These are phyloP conservation scores for Synanthedon vespiformis DNA, from an alignment of 2,888 invertebrate genomes.

Conservation along the genomic window DNA sequence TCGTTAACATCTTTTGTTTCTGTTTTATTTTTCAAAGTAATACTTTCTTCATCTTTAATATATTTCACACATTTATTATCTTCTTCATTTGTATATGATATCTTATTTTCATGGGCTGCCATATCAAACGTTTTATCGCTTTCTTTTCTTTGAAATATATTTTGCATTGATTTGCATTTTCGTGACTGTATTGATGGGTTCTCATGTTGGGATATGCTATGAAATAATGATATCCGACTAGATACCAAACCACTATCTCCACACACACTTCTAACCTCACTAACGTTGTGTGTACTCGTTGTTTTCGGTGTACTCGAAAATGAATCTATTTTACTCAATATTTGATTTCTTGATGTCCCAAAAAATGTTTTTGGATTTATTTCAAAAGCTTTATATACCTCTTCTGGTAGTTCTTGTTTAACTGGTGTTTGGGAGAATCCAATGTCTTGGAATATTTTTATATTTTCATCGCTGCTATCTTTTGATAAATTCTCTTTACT, in stretches of 20 bases:
- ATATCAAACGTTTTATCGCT: constrained; percentile 3
- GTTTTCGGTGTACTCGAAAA: constrained; percentile 45
- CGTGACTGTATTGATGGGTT: constrained; percentile 28
- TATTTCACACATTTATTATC: background rate
- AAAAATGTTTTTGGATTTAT: constrained; percentile 64
- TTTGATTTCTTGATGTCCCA: constrained; percentile 58
- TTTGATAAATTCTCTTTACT: constrained; percentile 6
- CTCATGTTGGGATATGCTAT: constrained; percentile 51
- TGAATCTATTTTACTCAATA: constrained; percentile 56
- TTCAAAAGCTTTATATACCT: constrained; percentile 62
- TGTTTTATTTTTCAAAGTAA: background rate
- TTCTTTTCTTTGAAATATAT: constrained; percentile 31
- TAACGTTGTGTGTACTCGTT: constrained; percentile 21
- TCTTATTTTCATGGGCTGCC: background rate
- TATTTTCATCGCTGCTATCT: constrained; percentile 7
- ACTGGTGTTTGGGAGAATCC: constrained; percentile 10
- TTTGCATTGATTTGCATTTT: constrained; percentile 43
- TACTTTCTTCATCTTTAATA: background rate
- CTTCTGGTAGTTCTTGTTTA: constrained; percentile 57
- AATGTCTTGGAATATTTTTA: constrained; percentile 2
- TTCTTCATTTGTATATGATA: constrained; percentile 1
- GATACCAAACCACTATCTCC: constrained; percentile 57
- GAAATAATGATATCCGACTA: constrained; percentile 59
- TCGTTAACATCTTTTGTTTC: background rate
- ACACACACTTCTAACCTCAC: constrained; percentile 22